phyloP scores from a whole-genome alignment of 2,797 vertebrate genomes.

The Gymnothorax reevesii region DNA sequence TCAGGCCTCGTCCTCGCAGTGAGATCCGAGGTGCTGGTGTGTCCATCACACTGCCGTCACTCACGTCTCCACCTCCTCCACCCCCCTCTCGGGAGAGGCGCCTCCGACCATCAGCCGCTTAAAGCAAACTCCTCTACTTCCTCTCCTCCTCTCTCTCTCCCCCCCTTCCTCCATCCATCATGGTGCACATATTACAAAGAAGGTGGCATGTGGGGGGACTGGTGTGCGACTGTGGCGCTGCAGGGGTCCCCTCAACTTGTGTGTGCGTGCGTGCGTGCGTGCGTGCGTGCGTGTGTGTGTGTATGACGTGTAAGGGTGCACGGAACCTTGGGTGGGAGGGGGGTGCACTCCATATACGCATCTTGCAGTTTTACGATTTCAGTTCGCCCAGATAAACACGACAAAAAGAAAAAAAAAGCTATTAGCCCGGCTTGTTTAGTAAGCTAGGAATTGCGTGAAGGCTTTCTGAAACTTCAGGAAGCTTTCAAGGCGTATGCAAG shows the following conservation, averaged over 20 bases:
- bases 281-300: no score
- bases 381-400: background rate
- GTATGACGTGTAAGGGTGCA: no score
- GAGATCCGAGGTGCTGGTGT: conserved; percentile 56
- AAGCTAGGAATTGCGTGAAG: conserved; percentile 31
- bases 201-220: background rate
- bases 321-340: background rate
- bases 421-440: conserved; percentile 37
- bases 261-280: no score
- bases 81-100: conserved; percentile 53
- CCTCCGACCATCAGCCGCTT: conserved; percentile 65
- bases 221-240: background rate
- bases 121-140: conserved; percentile 63
- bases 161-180: conserved; percentile 57
- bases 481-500: conserved; percentile 59
- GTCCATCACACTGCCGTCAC: conserved; percentile 50
- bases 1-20: conserved; percentile 83
- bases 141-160: conserved; percentile 33
- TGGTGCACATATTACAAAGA: conserved; percentile 72
- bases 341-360: background rate
- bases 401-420: background rate
- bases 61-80: conserved; percentile 57
- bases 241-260: background rate
- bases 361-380: conserved; percentile 6
- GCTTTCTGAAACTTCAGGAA: conserved; percentile 44